Evolutionary conservation across 30 jellyfish, hydroid and myxozoan species (phyloP), one percentile per base, ranked within the genome.

Genomic region (Mastigias papua): DNA sequence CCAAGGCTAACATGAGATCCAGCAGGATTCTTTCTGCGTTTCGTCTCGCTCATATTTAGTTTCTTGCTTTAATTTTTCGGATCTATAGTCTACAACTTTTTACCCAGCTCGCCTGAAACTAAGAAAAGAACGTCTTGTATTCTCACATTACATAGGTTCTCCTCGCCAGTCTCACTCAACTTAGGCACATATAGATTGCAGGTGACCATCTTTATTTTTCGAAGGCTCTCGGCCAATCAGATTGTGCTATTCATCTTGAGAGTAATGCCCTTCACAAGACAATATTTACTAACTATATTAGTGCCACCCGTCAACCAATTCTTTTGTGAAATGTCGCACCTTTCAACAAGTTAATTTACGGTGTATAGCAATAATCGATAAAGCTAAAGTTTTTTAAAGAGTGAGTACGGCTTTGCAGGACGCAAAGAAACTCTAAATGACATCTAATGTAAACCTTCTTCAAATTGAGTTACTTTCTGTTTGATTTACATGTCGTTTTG

Each of bases 1-100:
- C 94, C 92, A 28, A 90, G 97, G 78, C 99, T 95, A 0, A 93
- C 92, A 46, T 95, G 98, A 29, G 99, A 95, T 9, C 98, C 98
- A 27, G 92, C 42, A 7, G 96, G 96, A 68, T 82, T 88, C 72
- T 80, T 86, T 48, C 96, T 70, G 4, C 98, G 95, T 84, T 88
- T 93, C 60, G 95, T 66, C 68, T 87, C 98, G 73, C 97, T 93
- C 98, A 93, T 93, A n/a, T 71, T 46, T 35, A 4, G 16, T 49
- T 1, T 5, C 48, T 63, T 11, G 17, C 20, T 62, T 15, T 35
- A 3, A 46, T 31, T 42, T 28, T 35, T 80, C 16, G 26, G 50
- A 21, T 17, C 20, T 61, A 11, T 34, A 37, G 46, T 28, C 60
- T 5, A 63, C 78, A 37, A 48, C 7, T 62, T 60, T 23, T 25